These are phyloP conservation scores for Anolis carolinensis DNA, from an alignment of 2,113 vertebrate species.

Conservation along the genomic window DNA sequence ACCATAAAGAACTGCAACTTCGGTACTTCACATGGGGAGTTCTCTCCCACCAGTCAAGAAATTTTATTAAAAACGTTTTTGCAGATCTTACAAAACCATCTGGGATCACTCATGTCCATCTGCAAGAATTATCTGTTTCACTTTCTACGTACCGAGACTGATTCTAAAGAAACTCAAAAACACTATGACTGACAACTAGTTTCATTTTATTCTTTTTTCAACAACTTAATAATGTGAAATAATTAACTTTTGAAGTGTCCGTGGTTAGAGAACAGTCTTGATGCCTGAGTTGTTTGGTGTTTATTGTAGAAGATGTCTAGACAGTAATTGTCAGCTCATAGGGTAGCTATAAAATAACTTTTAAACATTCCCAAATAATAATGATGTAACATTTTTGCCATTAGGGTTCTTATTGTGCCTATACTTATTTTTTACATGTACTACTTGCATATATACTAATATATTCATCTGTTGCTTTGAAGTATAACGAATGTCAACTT, in stretches of 20 bases:
- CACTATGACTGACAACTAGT: conserved; percentile 58
- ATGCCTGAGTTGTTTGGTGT: background rate
- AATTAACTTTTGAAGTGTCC: conserved; percentile 38
- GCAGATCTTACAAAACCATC: background rate
- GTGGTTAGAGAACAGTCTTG: conserved; percentile 18
- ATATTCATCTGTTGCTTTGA: background rate
- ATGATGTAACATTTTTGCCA: background rate
- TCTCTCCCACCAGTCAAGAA: background rate
- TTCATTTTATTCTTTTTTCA: background rate
- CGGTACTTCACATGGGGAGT: background rate
- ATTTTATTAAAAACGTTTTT: conserved; percentile 26
- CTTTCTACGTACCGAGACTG: conserved; percentile 28
- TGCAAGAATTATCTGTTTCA: conserved; percentile 23
- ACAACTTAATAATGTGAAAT: conserved; percentile 39
- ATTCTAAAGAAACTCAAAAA: conserved; percentile 43
- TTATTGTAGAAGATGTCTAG: conserved; percentile 18
- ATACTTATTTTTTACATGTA: background rate
- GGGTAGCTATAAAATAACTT: background rate
- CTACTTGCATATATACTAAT: background rate
- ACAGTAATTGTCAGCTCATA: conserved; percentile 12
- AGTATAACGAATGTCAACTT: background rate
- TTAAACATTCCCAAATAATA: background rate
- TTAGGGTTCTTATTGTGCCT: background rate
- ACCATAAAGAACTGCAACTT: background rate
- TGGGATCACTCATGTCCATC: background rate